Evolutionary conservation across 2,888 invertebrate species (phyloP).

Genomic region (Meghimatium bilineatum): DNA sequence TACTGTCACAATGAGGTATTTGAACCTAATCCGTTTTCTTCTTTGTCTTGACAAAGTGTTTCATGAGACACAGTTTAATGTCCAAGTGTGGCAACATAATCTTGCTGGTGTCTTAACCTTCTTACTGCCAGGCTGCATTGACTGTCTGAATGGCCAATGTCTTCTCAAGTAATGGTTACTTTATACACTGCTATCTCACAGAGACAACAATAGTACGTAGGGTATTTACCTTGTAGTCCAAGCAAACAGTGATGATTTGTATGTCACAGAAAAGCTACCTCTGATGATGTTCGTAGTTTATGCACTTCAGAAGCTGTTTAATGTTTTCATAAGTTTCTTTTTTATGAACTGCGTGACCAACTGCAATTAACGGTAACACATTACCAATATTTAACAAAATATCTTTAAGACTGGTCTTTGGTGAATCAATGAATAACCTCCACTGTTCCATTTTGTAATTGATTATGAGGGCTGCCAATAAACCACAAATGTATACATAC

Average conservation of each 20-base stretch:
- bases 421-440: background rate
- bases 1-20: background rate
- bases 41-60: too few relatives aligned
- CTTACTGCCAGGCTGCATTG: constrained; percentile 1
- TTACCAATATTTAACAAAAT: background rate
- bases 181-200: background rate
- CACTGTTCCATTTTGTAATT: background rate
- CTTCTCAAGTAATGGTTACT: background rate
- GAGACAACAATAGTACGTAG: background rate
- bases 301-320: constrained; percentile 8
- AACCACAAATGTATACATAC: background rate
- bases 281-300: background rate
- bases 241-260: background rate
- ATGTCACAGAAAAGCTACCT: background rate
- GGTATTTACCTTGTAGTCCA: background rate
- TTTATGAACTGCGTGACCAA: too few relatives aligned
- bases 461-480: constrained; percentile 5
- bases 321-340: constrained; percentile 13
- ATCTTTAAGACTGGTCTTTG: constrained; percentile 1
- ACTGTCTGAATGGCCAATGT: constrained; percentile 2
- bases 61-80: too few relatives aligned
- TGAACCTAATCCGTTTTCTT: background rate
- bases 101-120: background rate
- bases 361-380: background rate
- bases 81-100: too few relatives aligned